Evolutionary conservation across 2,888 invertebrate genomes (phyloP).

Genomic region (Eueremaeus valkanovi): DNA sequence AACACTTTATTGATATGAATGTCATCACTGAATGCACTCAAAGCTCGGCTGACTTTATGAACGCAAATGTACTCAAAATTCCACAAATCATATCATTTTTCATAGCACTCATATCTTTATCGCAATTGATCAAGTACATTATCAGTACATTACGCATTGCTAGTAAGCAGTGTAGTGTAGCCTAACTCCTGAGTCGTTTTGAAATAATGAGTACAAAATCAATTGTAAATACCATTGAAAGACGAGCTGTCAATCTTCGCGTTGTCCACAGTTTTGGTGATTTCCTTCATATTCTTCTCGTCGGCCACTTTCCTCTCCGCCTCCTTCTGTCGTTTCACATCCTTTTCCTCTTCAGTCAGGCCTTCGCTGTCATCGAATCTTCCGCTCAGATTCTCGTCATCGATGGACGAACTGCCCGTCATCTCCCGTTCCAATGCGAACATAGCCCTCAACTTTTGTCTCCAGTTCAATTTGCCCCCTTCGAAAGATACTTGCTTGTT

Average conservation of each 20-base stretch:
- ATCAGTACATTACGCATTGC: too few relatives aligned
- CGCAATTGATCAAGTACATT: too few relatives aligned
- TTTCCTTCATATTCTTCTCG: constrained; percentile 37
- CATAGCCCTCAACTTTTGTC: constrained; percentile 30
- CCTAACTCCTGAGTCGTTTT: too few relatives aligned
- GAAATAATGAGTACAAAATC: background rate
- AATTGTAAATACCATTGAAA: constrained; percentile 8
- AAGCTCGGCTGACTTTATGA: too few relatives aligned
- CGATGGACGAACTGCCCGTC: background rate
- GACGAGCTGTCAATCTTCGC: constrained; percentile 35
- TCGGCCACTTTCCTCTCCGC: constrained; percentile 10
- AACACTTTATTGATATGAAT: too few relatives aligned
- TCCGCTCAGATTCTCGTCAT: background rate
- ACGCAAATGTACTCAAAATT: too few relatives aligned
- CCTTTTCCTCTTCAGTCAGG: constrained; percentile 15
- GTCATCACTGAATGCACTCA: too few relatives aligned
- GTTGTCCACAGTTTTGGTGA: constrained; percentile 34
- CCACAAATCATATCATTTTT: too few relatives aligned
- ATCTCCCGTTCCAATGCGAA: constrained; percentile 26
- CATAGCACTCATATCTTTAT: too few relatives aligned
- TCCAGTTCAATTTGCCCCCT: constrained; percentile 30
- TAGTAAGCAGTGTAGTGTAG: too few relatives aligned
- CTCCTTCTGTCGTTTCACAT: background rate
- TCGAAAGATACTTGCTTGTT: constrained; percentile 36
- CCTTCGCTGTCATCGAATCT: constrained; percentile 15